These are phyloP conservation scores for Timema cristinae DNA, from an alignment of 2,888 invertebrate species.

Conservation along the genomic window DNA sequence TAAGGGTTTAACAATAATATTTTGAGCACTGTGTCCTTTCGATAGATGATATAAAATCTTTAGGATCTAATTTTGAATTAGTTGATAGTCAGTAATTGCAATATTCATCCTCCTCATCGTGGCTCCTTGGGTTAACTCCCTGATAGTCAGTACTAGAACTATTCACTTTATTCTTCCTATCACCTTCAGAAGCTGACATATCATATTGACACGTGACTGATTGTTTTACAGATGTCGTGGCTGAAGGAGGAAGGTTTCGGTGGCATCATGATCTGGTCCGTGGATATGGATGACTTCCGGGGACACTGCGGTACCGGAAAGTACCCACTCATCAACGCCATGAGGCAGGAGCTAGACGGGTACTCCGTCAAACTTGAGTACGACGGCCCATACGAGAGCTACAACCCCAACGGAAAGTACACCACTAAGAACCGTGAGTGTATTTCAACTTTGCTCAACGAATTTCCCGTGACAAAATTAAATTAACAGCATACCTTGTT, in stretches of 20 bases:
- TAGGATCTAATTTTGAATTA: no score
- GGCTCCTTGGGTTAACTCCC: no score
- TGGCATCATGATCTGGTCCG: conserved; percentile 95
- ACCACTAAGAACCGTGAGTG: conserved; percentile 86
- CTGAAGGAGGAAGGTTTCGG: conserved; percentile 90
- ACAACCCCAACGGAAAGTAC: conserved; percentile 67
- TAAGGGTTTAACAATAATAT: no score
- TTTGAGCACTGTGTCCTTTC: no score
- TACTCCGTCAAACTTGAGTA: conserved; percentile 79
- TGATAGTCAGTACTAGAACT: no score
- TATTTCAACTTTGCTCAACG: no score
- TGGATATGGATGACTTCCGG: conserved; percentile 93
- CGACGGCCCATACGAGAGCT: conserved; percentile 81
- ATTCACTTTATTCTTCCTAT: no score
- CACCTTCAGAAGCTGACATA: not conserved
- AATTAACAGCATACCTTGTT: no score
- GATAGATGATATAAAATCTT: no score
- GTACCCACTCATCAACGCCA: conserved; percentile 82
- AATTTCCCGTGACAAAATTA: no score
- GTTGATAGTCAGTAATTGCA: no score
- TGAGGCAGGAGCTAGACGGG: conserved; percentile 77
- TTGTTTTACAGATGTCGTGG: conserved; percentile 74
- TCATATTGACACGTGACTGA: not conserved
- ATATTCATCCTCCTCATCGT: no score
- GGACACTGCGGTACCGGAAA: conserved; percentile 87